phyloP scores from a whole-genome alignment of 1,140 invertebrate species.

The Vanessa tameamea region DNA sequence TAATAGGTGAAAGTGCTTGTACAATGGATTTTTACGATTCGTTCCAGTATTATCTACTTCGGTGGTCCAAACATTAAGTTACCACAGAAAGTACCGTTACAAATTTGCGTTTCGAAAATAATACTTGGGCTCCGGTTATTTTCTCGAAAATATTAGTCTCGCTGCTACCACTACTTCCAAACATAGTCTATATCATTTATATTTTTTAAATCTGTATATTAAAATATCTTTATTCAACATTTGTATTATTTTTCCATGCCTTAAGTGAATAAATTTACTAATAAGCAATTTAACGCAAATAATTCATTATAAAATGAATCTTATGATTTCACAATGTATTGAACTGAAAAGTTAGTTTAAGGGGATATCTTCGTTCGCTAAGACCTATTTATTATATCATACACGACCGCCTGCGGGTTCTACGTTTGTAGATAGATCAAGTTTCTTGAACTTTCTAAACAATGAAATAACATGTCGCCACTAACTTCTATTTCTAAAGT shows the following conservation, averaged over 20 bases:
- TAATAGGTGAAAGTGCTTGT: slow-evolving; percentile 30
- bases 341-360: neutral
- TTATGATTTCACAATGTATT: neutral
- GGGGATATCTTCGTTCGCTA: slow-evolving; percentile 14
- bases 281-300: too few species aligned
- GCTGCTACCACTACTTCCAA: slow-evolving; percentile 30
- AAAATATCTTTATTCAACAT: too few species aligned
- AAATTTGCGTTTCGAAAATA: slow-evolving; percentile 54
- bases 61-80: slow-evolving; percentile 54
- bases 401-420: slow-evolving; percentile 22
- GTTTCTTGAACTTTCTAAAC: slow-evolving; percentile 39
- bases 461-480: slow-evolving; percentile 30
- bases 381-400: slow-evolving; percentile 32
- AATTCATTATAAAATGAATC: neutral
- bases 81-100: slow-evolving; percentile 49
- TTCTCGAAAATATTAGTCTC: slow-evolving; percentile 38
- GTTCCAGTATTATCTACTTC: slow-evolving; percentile 50
- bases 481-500: slow-evolving; percentile 16
- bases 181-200: neutral
- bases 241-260: too few species aligned
- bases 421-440: slow-evolving; percentile 28
- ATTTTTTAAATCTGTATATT: too few species aligned
- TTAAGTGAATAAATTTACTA: too few species aligned
- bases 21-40: slow-evolving; percentile 51
- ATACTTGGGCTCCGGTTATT: slow-evolving; percentile 36